Evolutionary conservation across 2,113 vertebrate species (phyloP).

Genomic region (Eulemur rufifrons): DNA sequence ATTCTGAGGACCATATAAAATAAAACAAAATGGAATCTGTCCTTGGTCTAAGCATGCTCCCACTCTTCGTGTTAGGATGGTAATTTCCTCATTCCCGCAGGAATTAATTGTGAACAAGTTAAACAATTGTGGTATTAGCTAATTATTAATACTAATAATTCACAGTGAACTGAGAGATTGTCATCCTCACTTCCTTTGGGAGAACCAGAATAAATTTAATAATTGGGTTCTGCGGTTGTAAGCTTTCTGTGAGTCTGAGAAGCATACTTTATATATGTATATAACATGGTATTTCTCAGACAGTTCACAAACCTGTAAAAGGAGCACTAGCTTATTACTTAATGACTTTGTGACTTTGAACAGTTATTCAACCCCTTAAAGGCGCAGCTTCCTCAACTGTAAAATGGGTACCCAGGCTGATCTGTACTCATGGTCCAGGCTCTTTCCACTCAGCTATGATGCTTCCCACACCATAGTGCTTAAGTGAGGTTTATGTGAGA

Average conservation of each 20-base stretch:
- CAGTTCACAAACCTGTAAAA: background rate
- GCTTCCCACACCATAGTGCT: background rate
- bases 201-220: background rate
- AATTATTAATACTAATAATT: slow-evolving; percentile 19
- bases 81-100: slow-evolving; percentile 24
- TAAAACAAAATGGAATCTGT: slow-evolving; percentile 49
- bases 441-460: slow-evolving; percentile 7
- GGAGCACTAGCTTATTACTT: background rate
- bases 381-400: slow-evolving; percentile 7
- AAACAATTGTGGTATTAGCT: background rate
- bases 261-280: background rate
- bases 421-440: background rate
- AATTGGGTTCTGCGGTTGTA: background rate
- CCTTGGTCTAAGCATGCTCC: background rate
- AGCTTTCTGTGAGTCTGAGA: slow-evolving; percentile 18
- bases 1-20: background rate
- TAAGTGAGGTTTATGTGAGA: slow-evolving; percentile 42
- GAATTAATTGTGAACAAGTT: slow-evolving; percentile 47
- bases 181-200: background rate
- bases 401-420: slow-evolving; percentile 8
- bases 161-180: slow-evolving; percentile 20
- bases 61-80: background rate
- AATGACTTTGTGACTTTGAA: background rate
- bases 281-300: background rate
- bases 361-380: background rate